Conservation (phyloP, 2,888 invertebrate species). For the Lasioglossum villosulum region DNA sequence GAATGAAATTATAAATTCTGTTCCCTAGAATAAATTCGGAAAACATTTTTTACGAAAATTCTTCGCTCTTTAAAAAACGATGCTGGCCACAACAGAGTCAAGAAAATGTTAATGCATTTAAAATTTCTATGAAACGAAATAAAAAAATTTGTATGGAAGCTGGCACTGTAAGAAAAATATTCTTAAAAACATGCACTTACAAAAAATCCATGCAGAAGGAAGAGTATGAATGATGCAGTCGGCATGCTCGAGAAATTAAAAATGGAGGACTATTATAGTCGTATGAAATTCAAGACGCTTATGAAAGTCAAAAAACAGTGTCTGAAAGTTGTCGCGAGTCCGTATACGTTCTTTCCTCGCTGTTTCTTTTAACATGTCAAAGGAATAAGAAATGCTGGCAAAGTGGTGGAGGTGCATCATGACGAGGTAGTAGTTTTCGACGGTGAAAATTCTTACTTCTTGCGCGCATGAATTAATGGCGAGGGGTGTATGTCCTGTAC, state of each 20-base stretch:
- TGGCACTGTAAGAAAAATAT: not conserved
- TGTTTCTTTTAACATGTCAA: not conserved
- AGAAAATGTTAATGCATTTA: not conserved
- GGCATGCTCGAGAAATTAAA: not conserved
- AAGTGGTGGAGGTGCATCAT: not conserved
- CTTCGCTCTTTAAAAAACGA: not conserved
- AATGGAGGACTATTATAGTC: not conserved
- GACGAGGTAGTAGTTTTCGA: not conserved
- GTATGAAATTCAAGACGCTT: not conserved
- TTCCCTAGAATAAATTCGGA: not conserved
- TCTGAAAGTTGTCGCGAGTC: not conserved
- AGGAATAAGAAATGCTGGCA: not conserved
- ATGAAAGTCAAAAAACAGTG: not conserved
- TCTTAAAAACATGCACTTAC: not conserved
- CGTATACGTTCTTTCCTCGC: not conserved
- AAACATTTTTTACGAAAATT: not conserved
- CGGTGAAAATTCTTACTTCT: constrained; percentile 3
- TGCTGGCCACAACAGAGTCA: not conserved
- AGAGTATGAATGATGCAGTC: not conserved
- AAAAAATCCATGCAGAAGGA: not conserved
- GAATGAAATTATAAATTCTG: not conserved
- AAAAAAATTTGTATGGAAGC: not conserved
- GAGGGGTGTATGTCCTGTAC: not conserved
- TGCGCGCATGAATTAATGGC: not conserved
- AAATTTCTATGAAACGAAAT: not conserved